phyloP scores from a whole-genome alignment of 2,113 vertebrate genomes.

The Edolisoma coerulescens region DNA sequence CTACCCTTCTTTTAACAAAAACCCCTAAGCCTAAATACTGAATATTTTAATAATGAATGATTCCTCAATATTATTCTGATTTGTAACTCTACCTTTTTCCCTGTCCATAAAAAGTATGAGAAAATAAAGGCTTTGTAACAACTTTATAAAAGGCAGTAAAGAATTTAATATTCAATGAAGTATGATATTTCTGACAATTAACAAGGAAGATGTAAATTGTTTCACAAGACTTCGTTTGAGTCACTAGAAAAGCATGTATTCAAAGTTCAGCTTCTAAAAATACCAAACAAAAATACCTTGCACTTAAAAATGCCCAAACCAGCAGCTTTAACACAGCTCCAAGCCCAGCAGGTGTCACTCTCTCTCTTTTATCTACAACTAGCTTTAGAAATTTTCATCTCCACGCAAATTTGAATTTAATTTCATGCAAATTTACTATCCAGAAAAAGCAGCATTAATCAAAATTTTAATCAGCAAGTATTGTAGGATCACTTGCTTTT shows the following conservation, averaged over 20 bases:
- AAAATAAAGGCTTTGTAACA: not conserved
- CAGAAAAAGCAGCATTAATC: not conserved
- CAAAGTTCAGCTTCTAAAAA: not conserved
- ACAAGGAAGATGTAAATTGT: not conserved
- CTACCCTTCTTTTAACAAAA: not conserved
- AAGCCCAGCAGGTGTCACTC: constrained; percentile 26
- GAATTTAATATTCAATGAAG: not conserved
- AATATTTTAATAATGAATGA: not conserved
- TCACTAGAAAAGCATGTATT: not conserved
- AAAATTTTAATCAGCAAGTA: not conserved
- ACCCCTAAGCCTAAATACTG: accelerated
- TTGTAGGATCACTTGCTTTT: not conserved
- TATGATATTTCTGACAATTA: not conserved
- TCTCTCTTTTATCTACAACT: not conserved
- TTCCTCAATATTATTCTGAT: not conserved
- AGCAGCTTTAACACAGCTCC: not conserved
- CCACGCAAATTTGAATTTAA: not conserved
- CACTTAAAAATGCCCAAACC: not conserved
- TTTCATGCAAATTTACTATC: not conserved
- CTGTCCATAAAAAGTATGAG: not conserved
- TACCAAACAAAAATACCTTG: not conserved
- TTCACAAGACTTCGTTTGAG: not conserved
- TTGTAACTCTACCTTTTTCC: not conserved
- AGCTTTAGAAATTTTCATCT: not conserved
- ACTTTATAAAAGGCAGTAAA: not conserved